Percentiles rank a stretch among this genome's conserved stretches.
Evolutionary conservation across 1,140 invertebrate species (phyloP).

Genomic region (Choristoneura fumiferana): DNA sequence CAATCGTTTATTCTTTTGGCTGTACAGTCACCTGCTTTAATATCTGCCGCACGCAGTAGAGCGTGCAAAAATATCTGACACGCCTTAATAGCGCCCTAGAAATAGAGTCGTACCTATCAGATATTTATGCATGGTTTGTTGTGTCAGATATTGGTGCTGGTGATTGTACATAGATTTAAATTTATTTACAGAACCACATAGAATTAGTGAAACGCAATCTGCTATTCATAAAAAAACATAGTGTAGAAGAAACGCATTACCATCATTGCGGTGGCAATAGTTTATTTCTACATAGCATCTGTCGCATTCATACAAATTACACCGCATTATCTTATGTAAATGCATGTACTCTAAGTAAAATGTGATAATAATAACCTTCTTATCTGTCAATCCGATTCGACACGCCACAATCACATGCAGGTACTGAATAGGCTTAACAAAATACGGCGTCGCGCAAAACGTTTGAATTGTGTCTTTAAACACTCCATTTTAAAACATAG

Average conservation of each 20-base stretch:
- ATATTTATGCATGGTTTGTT: too few species aligned
- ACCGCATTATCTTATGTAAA: constrained; percentile 65
- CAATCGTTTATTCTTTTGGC: too few species aligned
- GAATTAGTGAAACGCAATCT: too few species aligned
- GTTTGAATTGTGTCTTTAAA: constrained; percentile 41
- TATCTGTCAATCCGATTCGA: constrained; percentile 73
- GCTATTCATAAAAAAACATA: too few species aligned
- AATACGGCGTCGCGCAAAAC: constrained; percentile 23
- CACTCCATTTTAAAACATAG: constrained; percentile 22
- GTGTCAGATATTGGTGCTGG: too few species aligned
- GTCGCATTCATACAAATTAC: constrained; percentile 41
- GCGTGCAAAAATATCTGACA: too few species aligned
- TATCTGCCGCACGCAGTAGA: too few species aligned
- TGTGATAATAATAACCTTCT: constrained; percentile 77
- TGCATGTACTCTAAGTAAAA: constrained; percentile 67
- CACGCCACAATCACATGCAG: constrained; percentile 65
- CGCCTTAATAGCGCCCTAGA: too few species aligned
- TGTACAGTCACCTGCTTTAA: too few species aligned
- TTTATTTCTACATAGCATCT: constrained; percentile 24
- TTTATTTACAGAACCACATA: too few species aligned
- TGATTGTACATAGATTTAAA: too few species aligned
- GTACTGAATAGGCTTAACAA: constrained; percentile 45
- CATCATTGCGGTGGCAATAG: constrained; percentile 3
- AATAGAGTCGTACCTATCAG: too few species aligned
- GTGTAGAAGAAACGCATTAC: neutral